Evolutionary conservation across 2,113 vertebrate species (phyloP), one percentile per base, ranked within the genome.

Genomic region (Indri indri): DNA sequence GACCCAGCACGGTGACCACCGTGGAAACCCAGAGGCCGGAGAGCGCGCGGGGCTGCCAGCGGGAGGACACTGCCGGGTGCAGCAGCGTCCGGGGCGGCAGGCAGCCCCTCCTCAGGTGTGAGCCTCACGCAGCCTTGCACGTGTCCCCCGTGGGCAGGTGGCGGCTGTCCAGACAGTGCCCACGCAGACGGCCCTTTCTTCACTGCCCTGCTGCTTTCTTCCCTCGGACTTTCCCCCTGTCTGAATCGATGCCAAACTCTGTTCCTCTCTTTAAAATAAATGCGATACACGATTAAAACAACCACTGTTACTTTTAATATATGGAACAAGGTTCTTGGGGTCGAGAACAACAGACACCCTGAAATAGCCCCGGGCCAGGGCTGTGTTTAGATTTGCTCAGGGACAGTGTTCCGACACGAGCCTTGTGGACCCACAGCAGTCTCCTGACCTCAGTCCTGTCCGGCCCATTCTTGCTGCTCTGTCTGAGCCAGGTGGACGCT

Each of bases 41-140:
- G n/a, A 32, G 2, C 13, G 5, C 8, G 0, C 12, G 11, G 18
- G 65, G 10, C 27, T 25, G 9, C 22, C 16, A 3, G 20, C 11
- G 27, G 6, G 6, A 30, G 2, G 54, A 20, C 18, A 52, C 3
- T 61, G 22, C 68, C 59, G 25, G 18, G 3, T 8, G 13, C 59
- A 61, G 25, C 59, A 27, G 59, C 22, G 54, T 22, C 20, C 54
- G 2, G 17, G 54, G 8, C 37, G 2, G 45, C n/a, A 73, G 45
- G 40, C 13, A 61, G 40, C 20, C 70, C 14, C 17, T 40, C 37
- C 6, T 1, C 52, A 30, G 42, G 8, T 73, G 25, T 57, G 10
- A 8, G 34, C 42, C 68, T 13, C 10, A 37, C 8, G 8, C n/a
- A 32, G 32, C 30, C 89, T 37, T 25, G 34, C 4, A 18, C 4